Percentiles rank a stretch among this genome's conserved stretches.
Conservation (phyloP, 2,797 vertebrate genomes). For the Hippocampus kuda region DNA sequence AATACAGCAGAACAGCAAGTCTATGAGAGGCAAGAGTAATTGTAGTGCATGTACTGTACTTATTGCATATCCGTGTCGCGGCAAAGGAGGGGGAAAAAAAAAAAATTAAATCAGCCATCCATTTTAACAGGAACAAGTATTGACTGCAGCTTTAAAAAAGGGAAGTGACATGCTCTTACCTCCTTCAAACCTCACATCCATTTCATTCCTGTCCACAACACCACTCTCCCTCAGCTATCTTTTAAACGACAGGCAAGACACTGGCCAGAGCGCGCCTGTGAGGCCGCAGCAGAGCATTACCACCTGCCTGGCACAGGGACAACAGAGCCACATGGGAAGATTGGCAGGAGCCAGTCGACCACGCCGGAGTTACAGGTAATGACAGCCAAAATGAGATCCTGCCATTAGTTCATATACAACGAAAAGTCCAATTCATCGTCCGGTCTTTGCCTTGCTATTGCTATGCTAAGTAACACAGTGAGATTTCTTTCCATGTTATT, state of each 20-base stretch:
- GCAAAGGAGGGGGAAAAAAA: conserved; percentile 19
- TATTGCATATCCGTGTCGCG: conserved; percentile 48
- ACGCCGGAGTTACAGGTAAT: neutral
- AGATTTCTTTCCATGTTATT: too few relatives aligned
- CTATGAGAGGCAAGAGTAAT: neutral
- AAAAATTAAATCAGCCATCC: conserved; percentile 40
- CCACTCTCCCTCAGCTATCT: conserved; percentile 61
- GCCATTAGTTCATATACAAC: neutral
- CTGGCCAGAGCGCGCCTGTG: conserved; percentile 61
- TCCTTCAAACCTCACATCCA: conserved; percentile 57
- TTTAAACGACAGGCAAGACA: conserved; percentile 69
- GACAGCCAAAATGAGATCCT: neutral
- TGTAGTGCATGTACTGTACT: conserved; percentile 6
- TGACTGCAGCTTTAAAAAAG: conserved; percentile 25
- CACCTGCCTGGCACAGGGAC: conserved; percentile 66
- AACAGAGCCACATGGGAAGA: conserved; percentile 64
- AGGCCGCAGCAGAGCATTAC: conserved; percentile 68
- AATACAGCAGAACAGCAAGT: conserved; percentile 19
- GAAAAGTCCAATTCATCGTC: neutral
- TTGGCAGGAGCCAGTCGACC: conserved; percentile 36
- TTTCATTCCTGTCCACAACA: conserved; percentile 34
- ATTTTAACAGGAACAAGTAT: conserved; percentile 39
- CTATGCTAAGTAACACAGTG: too few relatives aligned
- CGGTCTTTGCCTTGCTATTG: neutral
- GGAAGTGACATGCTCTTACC: conserved; percentile 60